Base-by-base conservation (phyloP, 1,140 invertebrate genomes). In the Cydia amplana region DNA sequence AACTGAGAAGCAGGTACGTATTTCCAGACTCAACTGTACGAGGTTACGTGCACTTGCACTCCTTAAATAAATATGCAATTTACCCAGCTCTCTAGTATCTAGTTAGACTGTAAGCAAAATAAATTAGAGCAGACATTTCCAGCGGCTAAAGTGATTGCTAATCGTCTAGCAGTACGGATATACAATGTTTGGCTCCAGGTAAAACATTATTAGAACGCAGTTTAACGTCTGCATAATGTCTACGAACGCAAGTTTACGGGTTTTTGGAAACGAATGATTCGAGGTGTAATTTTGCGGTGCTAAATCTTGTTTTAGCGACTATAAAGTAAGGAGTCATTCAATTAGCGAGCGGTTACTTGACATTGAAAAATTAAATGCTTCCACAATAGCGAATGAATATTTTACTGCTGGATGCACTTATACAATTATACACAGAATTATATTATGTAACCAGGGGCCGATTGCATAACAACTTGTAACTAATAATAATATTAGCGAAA, bases 201-300 rank as follows among this genome's bases (percentile, higher is more conserved):
- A 70, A 70, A 70, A 40, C 64, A 67, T 70, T 70, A 70, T 43
- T 40, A n/a, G 36, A 70, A 36, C 65, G 65, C 32, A 70, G 65
- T 70, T 70, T 70, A 36, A 36, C 65, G 65, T 70, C 65, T 70
- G 65, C 65, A 36, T 70, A 70, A 70, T 70, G 65, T 70, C 65
- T 70, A 36, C 28, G n/a, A 67, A 32, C 32, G 16, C 64, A 32
- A 40, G 32, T 70, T 40, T 32, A 70, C 32, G 12, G 65, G 14
- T 70, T 70, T 70, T 40, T 40, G 65, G 65, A 70, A 70, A 32
- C 32, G 65, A 40, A 32, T 70, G 65, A 70, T 28, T 67, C 25
- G 28, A 67, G 64, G 64, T 70, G 65, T 70, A 70, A 70, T 70
- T 70, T 36, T 70, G 65, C n/a, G 36, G 65, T 70, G 32, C n/a